These are phyloP conservation scores for Haliclona indistincta DNA, from an alignment of 37 sponge, comb jelly and placozoan species.

Conservation along the genomic window DNA sequence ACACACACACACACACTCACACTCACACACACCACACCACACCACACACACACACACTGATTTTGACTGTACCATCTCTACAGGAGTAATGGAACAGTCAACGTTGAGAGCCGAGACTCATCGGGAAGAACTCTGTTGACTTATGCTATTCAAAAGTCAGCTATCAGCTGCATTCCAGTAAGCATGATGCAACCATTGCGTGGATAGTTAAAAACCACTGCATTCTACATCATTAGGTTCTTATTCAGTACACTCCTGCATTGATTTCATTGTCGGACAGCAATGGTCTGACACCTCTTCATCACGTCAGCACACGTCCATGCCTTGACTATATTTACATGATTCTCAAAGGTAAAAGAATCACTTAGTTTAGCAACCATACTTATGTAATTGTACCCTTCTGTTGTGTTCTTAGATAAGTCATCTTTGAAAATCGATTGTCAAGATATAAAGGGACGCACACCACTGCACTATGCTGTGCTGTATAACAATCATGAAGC, in stretches of 20 bases:
- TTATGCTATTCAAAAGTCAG: slow-evolving; percentile 32
- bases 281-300: slow-evolving; percentile 34
- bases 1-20: too few species aligned
- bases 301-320: slow-evolving; percentile 29
- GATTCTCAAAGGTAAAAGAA: slow-evolving; percentile 12
- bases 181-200: not conserved
- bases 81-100: not conserved
- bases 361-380: not conserved
- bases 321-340: slow-evolving; percentile 9
- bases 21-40: too few species aligned
- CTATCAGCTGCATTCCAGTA: slow-evolving; percentile 31
- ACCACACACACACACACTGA: too few species aligned
- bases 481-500: slow-evolving; percentile 9
- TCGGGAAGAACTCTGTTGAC: slow-evolving; percentile 49
- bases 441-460: not conserved
- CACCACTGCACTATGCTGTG: slow-evolving; percentile 50
- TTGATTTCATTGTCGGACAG: slow-evolving; percentile 26
- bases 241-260: not conserved
- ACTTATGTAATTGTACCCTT: too few species aligned
- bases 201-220: not conserved
- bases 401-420: too few species aligned
- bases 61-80: too few species aligned
- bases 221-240: slow-evolving; percentile 14
- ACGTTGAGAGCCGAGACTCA: slow-evolving; percentile 5
- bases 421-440: not conserved